phyloP scores from a whole-genome alignment of 53 echinoderm and acorn worm species.

The Echinometra lucunter region DNA sequence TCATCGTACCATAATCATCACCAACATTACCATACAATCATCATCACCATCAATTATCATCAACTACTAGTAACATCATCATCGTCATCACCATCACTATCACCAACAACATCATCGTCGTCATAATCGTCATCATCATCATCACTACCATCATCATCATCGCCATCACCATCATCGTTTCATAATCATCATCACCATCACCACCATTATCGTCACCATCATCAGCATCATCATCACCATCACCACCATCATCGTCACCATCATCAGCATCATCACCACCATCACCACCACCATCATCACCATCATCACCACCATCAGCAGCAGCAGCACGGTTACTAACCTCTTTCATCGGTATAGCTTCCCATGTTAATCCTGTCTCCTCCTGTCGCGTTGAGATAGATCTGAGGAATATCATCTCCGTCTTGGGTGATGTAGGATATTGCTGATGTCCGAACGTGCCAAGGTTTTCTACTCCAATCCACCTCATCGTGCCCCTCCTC shows the following conservation, averaged over 20 bases:
- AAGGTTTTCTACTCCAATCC: neutral
- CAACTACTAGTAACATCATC: neutral
- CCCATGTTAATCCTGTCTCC: neutral
- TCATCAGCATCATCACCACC: slow-evolving; percentile 38
- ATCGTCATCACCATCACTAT: slow-evolving; percentile 24
- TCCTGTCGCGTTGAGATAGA: neutral
- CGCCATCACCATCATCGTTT: slow-evolving; percentile 51
- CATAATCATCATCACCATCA: too few relatives aligned
- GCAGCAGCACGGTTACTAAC: neutral
- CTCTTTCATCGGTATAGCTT: neutral
- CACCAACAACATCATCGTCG: slow-evolving; percentile 7
- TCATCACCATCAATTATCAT: slow-evolving; percentile 29
- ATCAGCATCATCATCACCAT: slow-evolving; percentile 39
- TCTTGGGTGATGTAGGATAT: neutral
- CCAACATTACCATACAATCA: slow-evolving; percentile 6
- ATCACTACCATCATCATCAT: slow-evolving; percentile 32
- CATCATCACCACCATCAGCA: neutral
- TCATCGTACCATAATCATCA: neutral
- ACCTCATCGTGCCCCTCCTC: neutral
- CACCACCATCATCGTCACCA: slow-evolving; percentile 51
- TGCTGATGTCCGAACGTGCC: neutral
- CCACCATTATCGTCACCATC: slow-evolving; percentile 23
- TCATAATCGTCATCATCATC: slow-evolving; percentile 51
- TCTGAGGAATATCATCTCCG: neutral
- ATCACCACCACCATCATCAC: neutral